A percentile compares a stretch with the other conserved stretches of the same genome.
Evolutionary conservation across 2,113 vertebrate species (phyloP).

Genomic region (Saguinus imperator): DNA sequence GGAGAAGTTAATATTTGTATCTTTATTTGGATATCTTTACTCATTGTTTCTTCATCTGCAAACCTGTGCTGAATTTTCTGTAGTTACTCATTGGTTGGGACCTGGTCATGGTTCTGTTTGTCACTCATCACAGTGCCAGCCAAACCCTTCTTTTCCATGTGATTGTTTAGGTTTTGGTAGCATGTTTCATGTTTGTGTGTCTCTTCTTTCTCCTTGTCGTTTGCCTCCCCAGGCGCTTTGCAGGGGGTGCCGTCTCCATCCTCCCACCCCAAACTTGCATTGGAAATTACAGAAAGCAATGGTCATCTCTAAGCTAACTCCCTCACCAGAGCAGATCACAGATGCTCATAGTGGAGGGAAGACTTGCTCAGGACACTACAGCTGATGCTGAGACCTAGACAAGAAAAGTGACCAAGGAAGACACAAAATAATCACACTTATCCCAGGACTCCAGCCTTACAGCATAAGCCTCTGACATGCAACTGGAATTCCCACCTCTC

Average conservation of each 20-base stretch:
- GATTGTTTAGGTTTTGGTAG: neutral
- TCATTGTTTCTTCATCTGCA: no score
- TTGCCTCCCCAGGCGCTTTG: neutral
- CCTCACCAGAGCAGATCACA: neutral
- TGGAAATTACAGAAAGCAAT: neutral
- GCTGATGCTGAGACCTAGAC: neutral
- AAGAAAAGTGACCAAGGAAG: neutral
- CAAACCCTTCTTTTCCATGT: neutral
- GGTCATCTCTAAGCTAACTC: no score
- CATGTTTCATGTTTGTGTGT: no score
- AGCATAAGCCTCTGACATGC: neutral
- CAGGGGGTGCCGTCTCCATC: no score
- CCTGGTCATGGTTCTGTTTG: fast-evolving
- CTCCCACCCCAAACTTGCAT: no score
- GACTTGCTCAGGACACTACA: neutral
- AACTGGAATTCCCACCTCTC: neutral
- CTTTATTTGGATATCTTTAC: neutral
- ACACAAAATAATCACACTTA: no score
- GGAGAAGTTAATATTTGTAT: no score
- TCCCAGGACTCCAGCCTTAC: neutral
- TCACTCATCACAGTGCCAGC: neutral
- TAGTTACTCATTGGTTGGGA: neutral
- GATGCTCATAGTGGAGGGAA: fast-evolving
- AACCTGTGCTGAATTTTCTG: neutral
- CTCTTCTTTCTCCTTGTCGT: neutral